These are phyloP conservation scores for Drosophila persimilis DNA, from an alignment of 1,140 invertebrate genomes.

Conservation along the genomic window DNA sequence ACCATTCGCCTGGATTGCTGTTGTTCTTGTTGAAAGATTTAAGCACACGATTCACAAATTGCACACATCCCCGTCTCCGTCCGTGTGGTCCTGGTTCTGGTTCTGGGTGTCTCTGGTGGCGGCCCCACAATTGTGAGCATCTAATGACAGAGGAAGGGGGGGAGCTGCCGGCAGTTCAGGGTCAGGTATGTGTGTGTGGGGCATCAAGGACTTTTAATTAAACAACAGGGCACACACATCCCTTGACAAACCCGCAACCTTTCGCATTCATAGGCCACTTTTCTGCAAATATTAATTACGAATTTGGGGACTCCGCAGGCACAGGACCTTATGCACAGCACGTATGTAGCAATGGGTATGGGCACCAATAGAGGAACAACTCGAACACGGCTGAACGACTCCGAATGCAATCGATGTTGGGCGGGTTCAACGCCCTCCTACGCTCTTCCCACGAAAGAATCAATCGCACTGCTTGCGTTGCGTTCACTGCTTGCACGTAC, in stretches of 20 bases:
- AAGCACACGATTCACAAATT: constrained; percentile 44
- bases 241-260: no score
- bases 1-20: not conserved
- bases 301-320: not conserved
- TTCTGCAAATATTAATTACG: constrained; percentile 43
- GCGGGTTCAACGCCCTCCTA: no score
- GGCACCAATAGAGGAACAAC: no score
- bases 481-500: no score
- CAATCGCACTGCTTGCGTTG: no score
- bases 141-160: not conserved
- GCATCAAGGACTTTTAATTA: constrained; percentile 32
- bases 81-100: no score
- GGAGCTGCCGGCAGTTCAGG: constrained; percentile 12
- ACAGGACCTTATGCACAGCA: not conserved
- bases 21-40: constrained; percentile 29
- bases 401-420: no score
- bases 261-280: constrained; percentile 3
- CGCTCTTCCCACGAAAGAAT: no score
- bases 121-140: constrained; percentile 20
- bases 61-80: constrained; percentile 2
- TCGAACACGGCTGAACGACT: no score
- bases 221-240: constrained; percentile 14
- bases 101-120: not conserved
- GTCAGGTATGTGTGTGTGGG: not conserved
- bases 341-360: no score